Conservation (phyloP, 1,140 invertebrate species). For the Nymphalis io region DNA sequence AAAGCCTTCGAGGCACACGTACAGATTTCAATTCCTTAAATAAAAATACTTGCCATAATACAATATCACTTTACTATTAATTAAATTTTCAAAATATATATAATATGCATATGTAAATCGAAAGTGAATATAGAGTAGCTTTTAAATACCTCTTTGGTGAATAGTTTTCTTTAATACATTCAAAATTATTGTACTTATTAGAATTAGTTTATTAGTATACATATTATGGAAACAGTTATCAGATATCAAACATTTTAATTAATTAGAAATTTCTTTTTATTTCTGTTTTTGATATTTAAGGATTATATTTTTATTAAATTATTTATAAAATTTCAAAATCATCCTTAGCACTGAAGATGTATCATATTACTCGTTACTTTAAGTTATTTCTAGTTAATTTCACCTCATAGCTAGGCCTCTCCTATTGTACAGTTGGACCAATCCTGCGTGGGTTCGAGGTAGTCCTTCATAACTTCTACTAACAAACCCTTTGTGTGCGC, state of each 20-base stretch:
- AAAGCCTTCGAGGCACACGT: background rate
- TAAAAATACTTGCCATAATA: background rate
- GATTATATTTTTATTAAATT: background rate
- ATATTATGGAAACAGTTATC: too few species aligned
- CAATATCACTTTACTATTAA: background rate
- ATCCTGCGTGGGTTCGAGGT: conserved; percentile 57
- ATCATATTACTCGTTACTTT: background rate
- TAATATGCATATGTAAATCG: too few species aligned
- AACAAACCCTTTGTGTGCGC: conserved; percentile 74
- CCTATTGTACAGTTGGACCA: conserved; percentile 27
- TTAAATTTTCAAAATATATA: too few species aligned
- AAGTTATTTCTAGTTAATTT: conserved; percentile 28
- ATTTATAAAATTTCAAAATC: too few species aligned
- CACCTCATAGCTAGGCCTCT: conserved; percentile 22
- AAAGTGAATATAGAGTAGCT: too few species aligned
- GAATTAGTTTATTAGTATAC: too few species aligned
- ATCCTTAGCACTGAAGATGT: background rate
- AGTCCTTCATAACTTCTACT: conserved; percentile 72
- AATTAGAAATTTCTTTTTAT: too few species aligned
- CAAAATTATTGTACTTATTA: too few species aligned
- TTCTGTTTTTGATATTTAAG: background rate
- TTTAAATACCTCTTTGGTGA: too few species aligned
- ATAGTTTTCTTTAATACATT: too few species aligned
- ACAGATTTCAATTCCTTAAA: conserved; percentile 14
- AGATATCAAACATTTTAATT: too few species aligned